Conservation (phyloP, 2,797 vertebrate species). For the Poecilia velifera region DNA sequence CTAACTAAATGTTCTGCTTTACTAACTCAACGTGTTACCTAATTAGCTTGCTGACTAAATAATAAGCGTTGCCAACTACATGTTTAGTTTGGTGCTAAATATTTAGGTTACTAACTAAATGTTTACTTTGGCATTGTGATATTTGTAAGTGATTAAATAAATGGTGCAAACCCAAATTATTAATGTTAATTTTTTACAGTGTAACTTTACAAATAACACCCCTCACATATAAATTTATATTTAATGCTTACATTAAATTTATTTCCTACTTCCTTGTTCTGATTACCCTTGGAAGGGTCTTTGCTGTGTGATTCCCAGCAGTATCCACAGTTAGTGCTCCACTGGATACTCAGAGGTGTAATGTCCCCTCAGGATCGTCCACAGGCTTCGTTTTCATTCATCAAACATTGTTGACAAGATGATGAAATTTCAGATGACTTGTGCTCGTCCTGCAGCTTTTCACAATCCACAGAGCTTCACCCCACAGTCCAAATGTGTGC, state of each 20-base stretch:
- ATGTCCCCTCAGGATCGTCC: not conserved
- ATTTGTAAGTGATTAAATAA: no score
- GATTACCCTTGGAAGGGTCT: not conserved
- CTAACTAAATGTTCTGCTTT: no score
- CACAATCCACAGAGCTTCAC: constrained; percentile 38
- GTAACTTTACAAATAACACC: no score
- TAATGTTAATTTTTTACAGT: no score
- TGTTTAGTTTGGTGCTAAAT: no score
- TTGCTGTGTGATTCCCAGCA: not conserved
- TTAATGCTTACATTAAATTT: not conserved
- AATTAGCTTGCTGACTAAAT: no score
- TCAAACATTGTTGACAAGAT: constrained; percentile 18
- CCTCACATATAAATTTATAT: not conserved
- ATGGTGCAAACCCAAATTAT: no score
- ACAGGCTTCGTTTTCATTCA: constrained; percentile 16
- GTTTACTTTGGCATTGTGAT: no score
- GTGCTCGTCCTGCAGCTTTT: constrained; percentile 28
- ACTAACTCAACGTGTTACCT: no score
- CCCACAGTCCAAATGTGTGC: constrained; percentile 38
- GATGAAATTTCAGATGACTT: constrained; percentile 32
- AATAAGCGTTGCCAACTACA: no score
- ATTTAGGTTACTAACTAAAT: no score
- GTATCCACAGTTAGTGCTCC: not conserved
- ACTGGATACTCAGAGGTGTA: not conserved
- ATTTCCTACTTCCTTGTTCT: not conserved